Base-by-base conservation (phyloP, 2,113 vertebrate species). In the Naja naja region DNA sequence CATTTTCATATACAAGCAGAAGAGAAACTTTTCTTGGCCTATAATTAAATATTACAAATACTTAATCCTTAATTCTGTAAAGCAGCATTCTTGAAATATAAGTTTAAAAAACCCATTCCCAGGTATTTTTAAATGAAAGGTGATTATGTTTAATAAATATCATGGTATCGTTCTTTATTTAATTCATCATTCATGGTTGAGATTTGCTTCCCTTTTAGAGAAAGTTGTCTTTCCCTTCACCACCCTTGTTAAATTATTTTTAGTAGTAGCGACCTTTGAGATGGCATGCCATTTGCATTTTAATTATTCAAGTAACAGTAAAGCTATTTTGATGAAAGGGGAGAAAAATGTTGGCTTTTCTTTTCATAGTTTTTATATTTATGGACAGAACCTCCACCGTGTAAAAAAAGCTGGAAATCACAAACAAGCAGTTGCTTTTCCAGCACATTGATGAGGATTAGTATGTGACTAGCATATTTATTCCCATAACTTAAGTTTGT, bases 401-500 rank as follows among this genome's bases (percentile, higher is more conserved):
- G 0, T 85, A 92, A 91, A 52, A 49, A 91, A 91, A 94, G 94
- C 85, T 92, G 87, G 91, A 94, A 94, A 92, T 94, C 91, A 93
- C 93, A 96, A 96, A 95, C 91, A 92, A 96, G 95, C 49, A 10
- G 96, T 95, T 95, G 94, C 91, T 95, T 94, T 95, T 58, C 94
- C 96, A 96, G 92, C 95, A 95, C 94, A 94, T 86, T 97, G 97
- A 96, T 92, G 95, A 11, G 39, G 94, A 95, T 91, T 96, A 95
- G 95, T 88, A 1, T 95, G 97, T 97, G 96, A 97, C 96, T 92
- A 91, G 96, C 96, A 96, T 97, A 96, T 95, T 92, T 96, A 97
- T 97, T 96, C 91, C 95, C 95, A 60, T 8, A 94, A 94, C 95
- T 95, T 95, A 0, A 9, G 87, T 93, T 93, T 95, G 96, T 95